These are phyloP conservation scores for Drosophila macrospina DNA, from an alignment of 2,888 invertebrate genomes.

Conservation along the genomic window DNA sequence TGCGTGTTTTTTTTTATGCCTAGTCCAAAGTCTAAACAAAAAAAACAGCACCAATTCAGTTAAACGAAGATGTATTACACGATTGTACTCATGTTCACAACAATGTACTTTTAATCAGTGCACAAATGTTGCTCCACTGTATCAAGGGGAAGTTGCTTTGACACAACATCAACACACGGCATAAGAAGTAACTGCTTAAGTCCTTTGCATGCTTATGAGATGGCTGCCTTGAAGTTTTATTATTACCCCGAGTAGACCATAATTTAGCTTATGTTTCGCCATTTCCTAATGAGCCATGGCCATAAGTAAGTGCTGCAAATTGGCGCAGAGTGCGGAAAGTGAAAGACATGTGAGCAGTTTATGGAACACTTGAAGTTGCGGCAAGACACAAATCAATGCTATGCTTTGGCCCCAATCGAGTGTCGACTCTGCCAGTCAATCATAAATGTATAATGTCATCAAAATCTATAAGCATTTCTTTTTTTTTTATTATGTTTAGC, in stretches of 20 bases:
- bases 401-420: not conserved
- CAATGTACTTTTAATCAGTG: constrained; percentile 14
- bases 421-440: constrained; percentile 34
- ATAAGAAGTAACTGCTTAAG: not conserved
- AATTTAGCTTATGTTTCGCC: constrained; percentile 42
- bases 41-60: not conserved
- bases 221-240: constrained; percentile 34
- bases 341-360: constrained; percentile 27
- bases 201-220: constrained; percentile 23
- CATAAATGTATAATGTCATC: constrained; percentile 71
- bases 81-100: not conserved
- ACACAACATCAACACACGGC: not conserved
- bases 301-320: constrained; percentile 26
- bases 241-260: constrained; percentile 31
- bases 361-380: constrained; percentile 16
- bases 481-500: constrained; percentile 61
- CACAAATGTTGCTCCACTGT: constrained; percentile 34
- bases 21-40: not conserved
- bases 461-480: constrained; percentile 58
- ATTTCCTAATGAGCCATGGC: constrained; percentile 51
- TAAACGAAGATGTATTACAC: constrained; percentile 22
- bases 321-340: constrained; percentile 1
- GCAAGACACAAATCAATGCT: constrained; percentile 38
- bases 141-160: no score
- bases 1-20: not conserved